These are phyloP conservation scores for Adelognathus sp. DNA, from an alignment of 2,888 invertebrate genomes.

Conservation along the genomic window DNA sequence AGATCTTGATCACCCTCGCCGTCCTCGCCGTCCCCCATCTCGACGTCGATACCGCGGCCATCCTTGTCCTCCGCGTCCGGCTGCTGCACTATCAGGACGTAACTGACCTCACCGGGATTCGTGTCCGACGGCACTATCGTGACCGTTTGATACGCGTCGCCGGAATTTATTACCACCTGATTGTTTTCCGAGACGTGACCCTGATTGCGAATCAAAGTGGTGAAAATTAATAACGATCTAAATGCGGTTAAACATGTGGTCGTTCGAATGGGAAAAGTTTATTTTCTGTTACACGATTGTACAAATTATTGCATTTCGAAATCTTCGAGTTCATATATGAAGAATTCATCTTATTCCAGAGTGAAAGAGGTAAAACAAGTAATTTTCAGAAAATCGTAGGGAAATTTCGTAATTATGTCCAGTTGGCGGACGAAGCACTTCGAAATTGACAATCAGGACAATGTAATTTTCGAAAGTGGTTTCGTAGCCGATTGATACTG, in stretches of 20 bases:
- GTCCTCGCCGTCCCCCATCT: slow-evolving; percentile 80
- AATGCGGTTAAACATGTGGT: too few species aligned
- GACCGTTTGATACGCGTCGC: slow-evolving; percentile 89
- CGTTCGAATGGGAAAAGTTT: not conserved
- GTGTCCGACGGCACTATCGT: slow-evolving; percentile 92
- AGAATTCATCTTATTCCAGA: too few species aligned
- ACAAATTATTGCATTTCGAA: too few species aligned
- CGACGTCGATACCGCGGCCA: slow-evolving; percentile 81
- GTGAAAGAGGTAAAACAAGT: too few species aligned
- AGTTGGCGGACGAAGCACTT: too few species aligned
- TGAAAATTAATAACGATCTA: not conserved
- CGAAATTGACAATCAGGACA: too few species aligned
- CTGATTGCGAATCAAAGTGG: slow-evolving; percentile 56
- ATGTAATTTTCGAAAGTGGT: too few species aligned
- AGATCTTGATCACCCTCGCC: slow-evolving; percentile 81
- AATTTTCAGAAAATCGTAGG: too few species aligned
- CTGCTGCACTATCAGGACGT: slow-evolving; percentile 92
- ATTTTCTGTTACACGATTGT: too few species aligned
- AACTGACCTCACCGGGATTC: slow-evolving; percentile 91
- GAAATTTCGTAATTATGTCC: too few species aligned
- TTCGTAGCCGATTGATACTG: too few species aligned
- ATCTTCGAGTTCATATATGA: too few species aligned
- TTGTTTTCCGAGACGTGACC: slow-evolving; percentile 75
- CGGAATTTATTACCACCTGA: slow-evolving; percentile 83
- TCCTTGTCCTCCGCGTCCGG: slow-evolving; percentile 85